Evolutionary conservation across 2,888 invertebrate species (phyloP).

Genomic region (Catonia carolina): DNA sequence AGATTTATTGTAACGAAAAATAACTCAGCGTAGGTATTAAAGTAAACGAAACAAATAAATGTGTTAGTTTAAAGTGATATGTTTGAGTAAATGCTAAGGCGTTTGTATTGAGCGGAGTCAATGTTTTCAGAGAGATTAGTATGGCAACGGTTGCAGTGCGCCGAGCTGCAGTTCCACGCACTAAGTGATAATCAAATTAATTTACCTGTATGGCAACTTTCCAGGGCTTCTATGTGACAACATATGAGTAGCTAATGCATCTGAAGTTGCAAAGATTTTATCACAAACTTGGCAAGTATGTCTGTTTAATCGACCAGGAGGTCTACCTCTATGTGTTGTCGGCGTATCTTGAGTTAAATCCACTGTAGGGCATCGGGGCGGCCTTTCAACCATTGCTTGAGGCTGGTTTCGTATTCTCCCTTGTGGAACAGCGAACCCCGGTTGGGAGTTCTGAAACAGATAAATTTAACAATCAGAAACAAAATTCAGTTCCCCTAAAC

Average conservation of each 20-base stretch:
- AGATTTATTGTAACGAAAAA: too few relatives aligned
- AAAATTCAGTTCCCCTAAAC: too few relatives aligned
- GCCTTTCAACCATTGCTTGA: background rate
- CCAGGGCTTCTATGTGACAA: constrained; percentile 45
- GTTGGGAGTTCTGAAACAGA: too few relatives aligned
- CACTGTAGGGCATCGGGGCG: background rate
- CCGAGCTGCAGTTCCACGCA: too few relatives aligned
- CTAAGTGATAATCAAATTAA: constrained; percentile 14
- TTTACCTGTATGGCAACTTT: constrained; percentile 43
- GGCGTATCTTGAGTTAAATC: constrained; percentile 3
- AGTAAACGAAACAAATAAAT: too few relatives aligned
- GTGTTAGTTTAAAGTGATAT: too few relatives aligned
- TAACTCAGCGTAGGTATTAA: too few relatives aligned
- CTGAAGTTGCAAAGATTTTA: constrained; percentile 45
- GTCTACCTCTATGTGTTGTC: background rate
- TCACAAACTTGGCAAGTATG: constrained; percentile 43
- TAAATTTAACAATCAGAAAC: too few relatives aligned
- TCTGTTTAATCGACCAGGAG: constrained; percentile 4
- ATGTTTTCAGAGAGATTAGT: too few relatives aligned
- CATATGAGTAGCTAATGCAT: constrained; percentile 46
- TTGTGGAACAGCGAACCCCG: constrained; percentile 1
- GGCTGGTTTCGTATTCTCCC: background rate
- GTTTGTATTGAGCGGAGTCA: too few relatives aligned
- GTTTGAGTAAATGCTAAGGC: too few relatives aligned
- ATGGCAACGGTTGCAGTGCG: too few relatives aligned